These are phyloP conservation scores for Mormyrops boulengeri DNA, from an alignment of 2,797 vertebrate genomes.

Conservation along the genomic window DNA sequence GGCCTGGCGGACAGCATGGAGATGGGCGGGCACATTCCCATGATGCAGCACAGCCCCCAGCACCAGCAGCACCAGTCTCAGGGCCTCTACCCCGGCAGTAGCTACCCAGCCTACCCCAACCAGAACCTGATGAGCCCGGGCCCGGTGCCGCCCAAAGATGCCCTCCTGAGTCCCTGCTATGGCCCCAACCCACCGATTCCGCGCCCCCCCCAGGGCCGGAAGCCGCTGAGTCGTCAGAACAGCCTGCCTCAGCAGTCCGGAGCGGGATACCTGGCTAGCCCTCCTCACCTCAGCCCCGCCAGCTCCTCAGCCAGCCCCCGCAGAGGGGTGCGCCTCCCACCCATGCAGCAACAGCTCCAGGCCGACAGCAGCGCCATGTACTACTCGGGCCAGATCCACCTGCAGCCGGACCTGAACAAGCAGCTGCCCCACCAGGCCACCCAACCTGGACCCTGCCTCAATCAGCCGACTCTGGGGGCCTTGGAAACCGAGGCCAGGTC, in stretches of 20 bases:
- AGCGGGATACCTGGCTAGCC: slow-evolving; percentile 57
- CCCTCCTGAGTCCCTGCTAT: slow-evolving; percentile 63
- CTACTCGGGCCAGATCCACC: slow-evolving; percentile 65
- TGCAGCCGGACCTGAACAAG: slow-evolving; percentile 61
- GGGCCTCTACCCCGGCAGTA: slow-evolving; percentile 62
- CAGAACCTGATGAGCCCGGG: slow-evolving; percentile 58
- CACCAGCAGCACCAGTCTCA: slow-evolving; percentile 58
- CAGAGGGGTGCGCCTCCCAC: slow-evolving; percentile 57
- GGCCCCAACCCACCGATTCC: slow-evolving; percentile 66
- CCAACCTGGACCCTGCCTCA: slow-evolving; percentile 65
- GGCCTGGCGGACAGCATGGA: slow-evolving; percentile 51
- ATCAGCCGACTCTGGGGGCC: slow-evolving; percentile 60
- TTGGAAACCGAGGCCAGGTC: slow-evolving; percentile 61
- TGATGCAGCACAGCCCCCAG: slow-evolving; percentile 36
- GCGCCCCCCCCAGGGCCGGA: slow-evolving; percentile 67
- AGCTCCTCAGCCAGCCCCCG: slow-evolving; percentile 59
- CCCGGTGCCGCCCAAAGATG: slow-evolving; percentile 59
- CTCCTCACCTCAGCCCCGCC: slow-evolving; percentile 62
- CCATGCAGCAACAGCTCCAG: slow-evolving; percentile 46
- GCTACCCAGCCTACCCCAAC: slow-evolving; percentile 65
- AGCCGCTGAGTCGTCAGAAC: slow-evolving; percentile 66
- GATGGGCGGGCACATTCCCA: slow-evolving; percentile 51
- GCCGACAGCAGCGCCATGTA: slow-evolving; percentile 50
- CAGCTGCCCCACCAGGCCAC: slow-evolving; percentile 45
- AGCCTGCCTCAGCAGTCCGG: slow-evolving; percentile 54